Conservation (phyloP, 2,797 vertebrate species). For the Muscicapa comitata region DNA sequence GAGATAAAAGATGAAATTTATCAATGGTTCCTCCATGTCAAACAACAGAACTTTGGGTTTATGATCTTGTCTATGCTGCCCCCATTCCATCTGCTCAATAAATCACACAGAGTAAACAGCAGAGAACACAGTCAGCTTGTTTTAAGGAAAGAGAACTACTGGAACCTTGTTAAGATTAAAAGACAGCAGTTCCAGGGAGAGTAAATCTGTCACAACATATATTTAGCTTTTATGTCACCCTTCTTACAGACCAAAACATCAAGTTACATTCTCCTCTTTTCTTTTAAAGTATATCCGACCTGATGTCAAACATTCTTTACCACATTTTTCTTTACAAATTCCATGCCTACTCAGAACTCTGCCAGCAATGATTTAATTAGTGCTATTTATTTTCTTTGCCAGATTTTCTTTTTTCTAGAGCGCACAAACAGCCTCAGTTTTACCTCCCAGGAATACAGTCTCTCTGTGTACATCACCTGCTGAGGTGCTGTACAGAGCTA, state of each 20-base stretch:
- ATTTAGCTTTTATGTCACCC: conserved; percentile 2
- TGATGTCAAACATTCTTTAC: background rate
- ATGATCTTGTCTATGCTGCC: conserved; percentile 37
- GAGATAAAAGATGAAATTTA: conserved; percentile 12
- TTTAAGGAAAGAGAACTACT: conserved; percentile 36
- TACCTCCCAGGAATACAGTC: background rate
- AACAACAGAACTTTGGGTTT: conserved; percentile 25
- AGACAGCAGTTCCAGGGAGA: conserved; percentile 1
- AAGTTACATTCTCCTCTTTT: background rate
- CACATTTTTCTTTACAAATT: conserved; percentile 6
- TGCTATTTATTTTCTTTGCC: background rate
- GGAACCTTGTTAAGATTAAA: conserved; percentile 38
- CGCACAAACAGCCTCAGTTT: background rate
- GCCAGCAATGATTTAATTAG: background rate
- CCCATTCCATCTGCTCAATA: conserved; percentile 52
- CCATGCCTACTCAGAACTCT: background rate
- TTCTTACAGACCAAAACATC: background rate
- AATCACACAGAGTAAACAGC: conserved; percentile 42
- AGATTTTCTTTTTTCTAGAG: background rate
- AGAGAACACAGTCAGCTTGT: background rate
- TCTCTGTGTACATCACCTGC: background rate
- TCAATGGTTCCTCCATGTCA: conserved; percentile 34
- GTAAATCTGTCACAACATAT: conserved; percentile 31
- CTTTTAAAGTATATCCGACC: background rate
- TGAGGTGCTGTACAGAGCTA: background rate